Base-by-base conservation (phyloP, 2,113 vertebrate species). In the Merops nubicus region DNA sequence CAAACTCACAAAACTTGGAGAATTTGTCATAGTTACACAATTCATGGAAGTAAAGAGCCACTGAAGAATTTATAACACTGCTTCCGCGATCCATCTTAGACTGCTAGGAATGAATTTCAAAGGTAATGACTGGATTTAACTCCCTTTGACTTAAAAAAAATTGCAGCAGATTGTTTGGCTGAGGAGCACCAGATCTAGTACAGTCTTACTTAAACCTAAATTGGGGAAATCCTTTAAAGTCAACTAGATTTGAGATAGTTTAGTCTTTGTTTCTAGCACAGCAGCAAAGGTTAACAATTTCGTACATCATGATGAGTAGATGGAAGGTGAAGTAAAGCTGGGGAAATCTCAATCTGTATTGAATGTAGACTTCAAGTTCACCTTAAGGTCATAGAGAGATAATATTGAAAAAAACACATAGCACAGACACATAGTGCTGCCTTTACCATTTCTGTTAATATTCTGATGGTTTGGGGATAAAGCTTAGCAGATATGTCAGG, bases 401-500 rank as follows among this genome's bases (percentile, higher is more conserved):
- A 91, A 87, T 69, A 84, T 43, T 48, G 38, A n/a, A 78, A 96
- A 93, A 91, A 73, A 43, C 12, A 31, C 23, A 11, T 50, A 78
- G 21, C 26, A 53, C 15, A 88, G 47, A 38, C 9, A 72, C 12
- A 67, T 69, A 69, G 63, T 43, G 11, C 45, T 87, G 19, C 53
- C 50, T 79, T 95, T 87, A 73, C 31, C 26, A 48, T 93, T 94
- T 95, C 43, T 51, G 26, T 91, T 91, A 82, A 51, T 85, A 67
- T 60, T 85, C 67, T 85, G 88, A 96, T 94, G 65, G 26, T 92
- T 73, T 62, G 70, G 50, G 40, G 75, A 95, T 92, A 94, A 96
- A 88, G 31, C 25, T 1, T 25, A 36, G 51, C 67, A 79, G 36
- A 64, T 69, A 70, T 78, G 83, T 89, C 88, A 94, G 36, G 23